phyloP scores from a whole-genome alignment of 2,888 invertebrate species.

The Chrysotoxum bicinctum region DNA sequence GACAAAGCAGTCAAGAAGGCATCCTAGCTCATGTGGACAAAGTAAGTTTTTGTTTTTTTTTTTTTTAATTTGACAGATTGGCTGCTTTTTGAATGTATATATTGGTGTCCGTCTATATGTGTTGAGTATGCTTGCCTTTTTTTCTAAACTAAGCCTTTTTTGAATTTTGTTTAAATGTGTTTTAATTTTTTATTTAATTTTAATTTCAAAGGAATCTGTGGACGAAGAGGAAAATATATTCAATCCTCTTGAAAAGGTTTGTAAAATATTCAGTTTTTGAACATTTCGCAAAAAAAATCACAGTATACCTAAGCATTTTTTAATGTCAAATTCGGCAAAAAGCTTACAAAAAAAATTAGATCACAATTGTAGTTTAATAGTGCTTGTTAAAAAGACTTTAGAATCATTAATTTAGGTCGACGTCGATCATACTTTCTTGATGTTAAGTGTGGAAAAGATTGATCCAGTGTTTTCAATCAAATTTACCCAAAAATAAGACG shows the following conservation, averaged over 20 bases:
- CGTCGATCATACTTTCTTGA: not conserved
- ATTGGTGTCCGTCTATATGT: constrained; percentile 56
- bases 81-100: not conserved
- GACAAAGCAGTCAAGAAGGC: constrained; percentile 95
- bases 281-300: constrained; percentile 19
- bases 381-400: constrained; percentile 2
- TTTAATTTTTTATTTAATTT: constrained; percentile 50
- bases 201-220: constrained; percentile 77
- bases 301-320: constrained; percentile 5
- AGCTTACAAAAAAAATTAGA: not conserved
- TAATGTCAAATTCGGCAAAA: constrained; percentile 36
- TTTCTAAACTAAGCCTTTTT: constrained; percentile 64
- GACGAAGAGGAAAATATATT: constrained; percentile 89
- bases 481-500: too few relatives aligned
- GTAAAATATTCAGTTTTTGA: constrained; percentile 74
- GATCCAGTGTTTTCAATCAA: too few relatives aligned
- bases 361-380: not conserved
- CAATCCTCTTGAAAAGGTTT: constrained; percentile 92
- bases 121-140: constrained; percentile 61
- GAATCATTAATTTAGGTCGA: not conserved
- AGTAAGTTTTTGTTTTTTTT: constrained; percentile 82
- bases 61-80: not conserved
- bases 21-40: constrained; percentile 94
- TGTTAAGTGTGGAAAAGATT: too few relatives aligned
- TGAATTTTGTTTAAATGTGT: constrained; percentile 74